Conservation (phyloP, 2,888 invertebrate genomes). For the Vanessa cardui region DNA sequence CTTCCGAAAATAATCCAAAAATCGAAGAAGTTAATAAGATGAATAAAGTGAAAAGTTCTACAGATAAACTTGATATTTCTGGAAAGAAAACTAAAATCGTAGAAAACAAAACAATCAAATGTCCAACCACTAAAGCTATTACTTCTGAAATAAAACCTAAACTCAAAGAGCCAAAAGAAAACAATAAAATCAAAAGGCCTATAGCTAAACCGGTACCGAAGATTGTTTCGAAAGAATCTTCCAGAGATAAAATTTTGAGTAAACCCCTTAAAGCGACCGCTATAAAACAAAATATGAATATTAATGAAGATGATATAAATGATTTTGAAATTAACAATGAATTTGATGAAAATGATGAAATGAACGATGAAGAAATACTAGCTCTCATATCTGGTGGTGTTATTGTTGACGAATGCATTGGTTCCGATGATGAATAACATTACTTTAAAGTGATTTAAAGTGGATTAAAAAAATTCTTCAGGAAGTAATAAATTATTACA, state of each 20-base stretch:
- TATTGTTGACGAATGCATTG: constrained; percentile 68
- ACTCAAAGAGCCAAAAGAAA: background rate
- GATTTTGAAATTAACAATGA: constrained; percentile 21
- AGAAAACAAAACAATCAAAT: background rate
- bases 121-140: background rate
- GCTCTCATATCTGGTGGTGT: constrained; percentile 68
- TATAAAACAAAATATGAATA: background rate
- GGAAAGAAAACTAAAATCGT: constrained; percentile 5
- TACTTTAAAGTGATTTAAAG: background rate
- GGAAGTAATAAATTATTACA: background rate
- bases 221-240: background rate
- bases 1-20: constrained; percentile 9
- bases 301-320: background rate
- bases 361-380: constrained; percentile 66
- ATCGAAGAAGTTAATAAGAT: background rate
- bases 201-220: background rate
- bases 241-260: constrained; percentile 9
- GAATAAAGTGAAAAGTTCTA: background rate
- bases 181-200: background rate
- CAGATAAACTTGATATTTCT: background rate
- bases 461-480: too few species aligned
- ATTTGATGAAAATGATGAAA: constrained; percentile 46
- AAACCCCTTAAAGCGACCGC: background rate
- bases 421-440: constrained; percentile 58
- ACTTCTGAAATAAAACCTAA: constrained; percentile 10